phyloP scores from a whole-genome alignment of 2,888 invertebrate genomes.

The Leptinotarsa rubiginosa region DNA sequence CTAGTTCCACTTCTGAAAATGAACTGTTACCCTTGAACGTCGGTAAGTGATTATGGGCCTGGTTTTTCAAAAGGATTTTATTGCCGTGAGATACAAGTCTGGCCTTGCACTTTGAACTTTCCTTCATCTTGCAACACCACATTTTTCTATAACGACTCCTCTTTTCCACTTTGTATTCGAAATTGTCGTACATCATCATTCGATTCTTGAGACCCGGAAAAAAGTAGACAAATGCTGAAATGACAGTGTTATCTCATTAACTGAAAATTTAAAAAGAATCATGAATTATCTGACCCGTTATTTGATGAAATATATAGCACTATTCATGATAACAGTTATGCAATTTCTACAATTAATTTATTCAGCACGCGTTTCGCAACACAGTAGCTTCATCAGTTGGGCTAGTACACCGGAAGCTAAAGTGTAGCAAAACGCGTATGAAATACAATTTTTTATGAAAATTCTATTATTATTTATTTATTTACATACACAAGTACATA shows the following conservation, averaged over 20 bases:
- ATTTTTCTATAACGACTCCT: constrained; percentile 45
- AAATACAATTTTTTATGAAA: too few species aligned
- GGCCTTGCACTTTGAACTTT: constrained; percentile 54
- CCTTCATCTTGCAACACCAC: constrained; percentile 55
- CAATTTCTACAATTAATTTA: too few species aligned
- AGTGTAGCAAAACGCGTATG: too few species aligned
- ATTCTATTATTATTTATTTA: too few species aligned
- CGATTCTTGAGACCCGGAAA: constrained; percentile 46
- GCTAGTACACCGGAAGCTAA: too few species aligned
- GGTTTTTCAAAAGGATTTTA: constrained; percentile 42
- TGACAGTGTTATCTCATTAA: background rate
- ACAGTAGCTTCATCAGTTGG: too few species aligned
- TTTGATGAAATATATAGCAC: too few species aligned
- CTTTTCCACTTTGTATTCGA: constrained; percentile 50
- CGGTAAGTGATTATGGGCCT: constrained; percentile 43
- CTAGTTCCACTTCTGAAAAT: constrained; percentile 1
- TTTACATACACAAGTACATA: too few species aligned
- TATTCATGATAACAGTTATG: too few species aligned
- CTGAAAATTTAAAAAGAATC: background rate
- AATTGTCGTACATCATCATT: constrained; percentile 48
- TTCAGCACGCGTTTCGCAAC: too few species aligned
- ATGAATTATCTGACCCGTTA: background rate
- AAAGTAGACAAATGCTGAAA: constrained; percentile 49
- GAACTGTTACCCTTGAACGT: constrained; percentile 39
- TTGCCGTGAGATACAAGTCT: constrained; percentile 40